These are phyloP conservation scores for Sinocyclocheilus grahami DNA, from an alignment of 2,113 vertebrate genomes.

Conservation along the genomic window DNA sequence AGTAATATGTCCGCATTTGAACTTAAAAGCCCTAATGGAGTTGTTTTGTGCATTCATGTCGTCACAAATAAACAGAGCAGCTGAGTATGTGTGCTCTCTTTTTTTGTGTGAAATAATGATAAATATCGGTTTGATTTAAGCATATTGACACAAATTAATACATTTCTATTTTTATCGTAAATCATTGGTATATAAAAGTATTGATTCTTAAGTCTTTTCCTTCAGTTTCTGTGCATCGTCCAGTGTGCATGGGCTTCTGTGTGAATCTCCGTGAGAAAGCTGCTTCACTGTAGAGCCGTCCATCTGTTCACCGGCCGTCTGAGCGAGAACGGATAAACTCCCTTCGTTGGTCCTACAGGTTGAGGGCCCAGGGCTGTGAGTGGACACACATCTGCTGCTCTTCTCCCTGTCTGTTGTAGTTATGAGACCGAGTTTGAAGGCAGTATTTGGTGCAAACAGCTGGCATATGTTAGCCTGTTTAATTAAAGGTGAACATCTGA, in stretches of 20 bases:
- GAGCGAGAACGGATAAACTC: background rate
- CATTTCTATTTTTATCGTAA: too few relatives aligned
- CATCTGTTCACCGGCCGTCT: background rate
- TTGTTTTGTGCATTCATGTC: background rate
- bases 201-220: background rate
- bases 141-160: too few relatives aligned
- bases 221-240: background rate
- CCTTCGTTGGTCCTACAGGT: background rate
- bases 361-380: background rate
- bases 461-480: constrained; percentile 2
- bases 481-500: background rate
- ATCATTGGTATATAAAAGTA: too few relatives aligned
- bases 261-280: background rate
- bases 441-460: background rate
- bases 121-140: too few relatives aligned
- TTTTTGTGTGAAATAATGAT: too few relatives aligned
- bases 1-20: background rate
- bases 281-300: background rate
- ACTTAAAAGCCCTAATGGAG: background rate
- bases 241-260: background rate
- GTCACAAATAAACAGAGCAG: background rate
- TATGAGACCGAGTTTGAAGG: background rate
- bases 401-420: background rate
- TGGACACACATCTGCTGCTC: background rate
- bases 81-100: too few relatives aligned